A percentile compares a stretch with the other conserved stretches of the same genome.
These are phyloP conservation scores for Acanthiza pusilla DNA, from an alignment of 2,797 vertebrate species.

Conservation along the genomic window DNA sequence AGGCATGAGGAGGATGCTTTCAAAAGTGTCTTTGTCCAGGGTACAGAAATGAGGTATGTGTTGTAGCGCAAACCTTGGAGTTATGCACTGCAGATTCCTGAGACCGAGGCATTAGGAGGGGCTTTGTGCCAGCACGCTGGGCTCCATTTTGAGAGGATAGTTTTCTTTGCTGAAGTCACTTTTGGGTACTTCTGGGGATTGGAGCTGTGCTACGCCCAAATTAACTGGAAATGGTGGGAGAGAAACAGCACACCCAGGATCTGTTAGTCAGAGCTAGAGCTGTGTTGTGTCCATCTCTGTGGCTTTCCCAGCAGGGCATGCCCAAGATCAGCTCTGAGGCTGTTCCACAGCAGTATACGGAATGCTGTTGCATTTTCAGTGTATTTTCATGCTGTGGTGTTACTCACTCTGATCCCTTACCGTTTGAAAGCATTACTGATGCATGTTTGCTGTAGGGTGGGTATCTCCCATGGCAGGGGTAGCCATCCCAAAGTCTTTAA, in stretches of 20 bases:
- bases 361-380: neutral
- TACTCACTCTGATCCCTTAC: neutral
- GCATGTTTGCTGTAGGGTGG: neutral
- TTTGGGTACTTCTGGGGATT: neutral
- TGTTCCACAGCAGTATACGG: neutral
- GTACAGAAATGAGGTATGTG: neutral
- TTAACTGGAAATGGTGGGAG: neutral
- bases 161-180: neutral
- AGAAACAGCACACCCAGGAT: neutral
- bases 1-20: neutral
- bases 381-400: accelerated
- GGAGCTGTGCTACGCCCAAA: neutral
- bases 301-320: accelerated
- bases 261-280: neutral
- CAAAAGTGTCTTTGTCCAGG: neutral
- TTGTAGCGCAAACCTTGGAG: neutral
- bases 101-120: neutral
- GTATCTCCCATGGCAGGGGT: neutral
- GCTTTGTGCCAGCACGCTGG: neutral
- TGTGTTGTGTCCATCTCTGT: accelerated
- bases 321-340: neutral
- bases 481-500: neutral
- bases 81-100: neutral
- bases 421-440: neutral
- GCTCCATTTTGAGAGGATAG: neutral